Conservation (phyloP, 2,797 vertebrate genomes). For the Graptemys geographica region DNA sequence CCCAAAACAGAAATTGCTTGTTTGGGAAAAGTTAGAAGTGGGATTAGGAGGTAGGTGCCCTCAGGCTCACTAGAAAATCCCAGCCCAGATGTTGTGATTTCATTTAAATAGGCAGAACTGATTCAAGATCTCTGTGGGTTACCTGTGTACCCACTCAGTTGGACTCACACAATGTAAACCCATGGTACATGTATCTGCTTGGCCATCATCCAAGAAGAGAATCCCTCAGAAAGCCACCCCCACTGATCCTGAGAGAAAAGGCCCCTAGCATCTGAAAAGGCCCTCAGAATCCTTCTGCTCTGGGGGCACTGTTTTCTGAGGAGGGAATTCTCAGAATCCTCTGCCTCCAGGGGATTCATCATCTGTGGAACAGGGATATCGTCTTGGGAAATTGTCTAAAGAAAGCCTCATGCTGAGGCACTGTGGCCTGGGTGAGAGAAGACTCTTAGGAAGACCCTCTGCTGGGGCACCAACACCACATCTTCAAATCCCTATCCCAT, state of each 20-base stretch:
- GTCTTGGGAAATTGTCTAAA: not conserved
- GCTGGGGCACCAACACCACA: not conserved
- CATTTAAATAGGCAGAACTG: not conserved
- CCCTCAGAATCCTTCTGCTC: not conserved
- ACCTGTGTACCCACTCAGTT: not conserved
- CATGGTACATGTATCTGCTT: not conserved
- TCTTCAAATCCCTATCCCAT: not conserved
- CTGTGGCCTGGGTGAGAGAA: not conserved
- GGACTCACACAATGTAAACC: not conserved
- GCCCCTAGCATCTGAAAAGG: not conserved
- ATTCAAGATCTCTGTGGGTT: not conserved
- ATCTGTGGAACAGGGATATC: not conserved
- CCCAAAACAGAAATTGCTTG: no score
- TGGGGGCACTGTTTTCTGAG: not conserved
- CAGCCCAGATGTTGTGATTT: not conserved
- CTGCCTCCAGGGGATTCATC: not conserved
- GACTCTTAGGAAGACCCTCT: not conserved
- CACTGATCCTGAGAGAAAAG: not conserved
- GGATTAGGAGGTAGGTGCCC: not conserved
- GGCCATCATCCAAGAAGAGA: not conserved
- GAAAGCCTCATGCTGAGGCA: not conserved
- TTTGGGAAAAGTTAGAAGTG: no score
- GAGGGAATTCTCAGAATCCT: not conserved
- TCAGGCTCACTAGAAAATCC: not conserved
- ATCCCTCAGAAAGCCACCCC: not conserved